Percentiles rank a stretch among this genome's conserved stretches.
These are phyloP conservation scores for Parapsyche elsis DNA, from an alignment of 1,140 invertebrate species.

Conservation along the genomic window DNA sequence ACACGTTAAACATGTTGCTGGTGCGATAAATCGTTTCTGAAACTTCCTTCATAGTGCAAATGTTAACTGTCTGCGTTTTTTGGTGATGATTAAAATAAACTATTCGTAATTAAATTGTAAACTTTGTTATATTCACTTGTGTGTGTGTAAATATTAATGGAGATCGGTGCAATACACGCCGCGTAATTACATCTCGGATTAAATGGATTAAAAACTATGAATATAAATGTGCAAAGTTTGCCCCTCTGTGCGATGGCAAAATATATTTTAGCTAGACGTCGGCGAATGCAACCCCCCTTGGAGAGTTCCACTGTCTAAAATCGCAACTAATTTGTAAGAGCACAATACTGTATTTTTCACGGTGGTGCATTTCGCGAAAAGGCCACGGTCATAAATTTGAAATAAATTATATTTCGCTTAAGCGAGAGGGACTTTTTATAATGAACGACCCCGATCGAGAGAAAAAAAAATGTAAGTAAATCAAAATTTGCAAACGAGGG, in stretches of 20 bases:
- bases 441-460: neutral
- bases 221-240: constrained; percentile 33
- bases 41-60: too few relatives aligned
- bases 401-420: neutral
- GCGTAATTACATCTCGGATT: constrained; percentile 26
- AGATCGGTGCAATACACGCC: neutral
- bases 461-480: too few relatives aligned
- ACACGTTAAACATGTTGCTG: too few relatives aligned
- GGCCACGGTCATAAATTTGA: neutral
- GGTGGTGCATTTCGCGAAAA: neutral
- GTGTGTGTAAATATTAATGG: neutral
- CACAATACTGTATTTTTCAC: neutral
- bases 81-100: too few relatives aligned
- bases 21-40: too few relatives aligned
- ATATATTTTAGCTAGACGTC: constrained; percentile 18
- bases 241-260: neutral
- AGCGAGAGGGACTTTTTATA: neutral
- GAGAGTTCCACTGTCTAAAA: neutral
- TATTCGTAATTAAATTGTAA: neutral
- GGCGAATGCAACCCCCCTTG: neutral
- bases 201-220: constrained; percentile 45
- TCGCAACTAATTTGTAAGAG: constrained; percentile 10
- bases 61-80: too few relatives aligned
- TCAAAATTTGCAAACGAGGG: too few relatives aligned
- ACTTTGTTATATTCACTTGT: neutral